Evolutionary conservation across 2,888 invertebrate genomes (phyloP).

Genomic region (Apamea crenata): DNA sequence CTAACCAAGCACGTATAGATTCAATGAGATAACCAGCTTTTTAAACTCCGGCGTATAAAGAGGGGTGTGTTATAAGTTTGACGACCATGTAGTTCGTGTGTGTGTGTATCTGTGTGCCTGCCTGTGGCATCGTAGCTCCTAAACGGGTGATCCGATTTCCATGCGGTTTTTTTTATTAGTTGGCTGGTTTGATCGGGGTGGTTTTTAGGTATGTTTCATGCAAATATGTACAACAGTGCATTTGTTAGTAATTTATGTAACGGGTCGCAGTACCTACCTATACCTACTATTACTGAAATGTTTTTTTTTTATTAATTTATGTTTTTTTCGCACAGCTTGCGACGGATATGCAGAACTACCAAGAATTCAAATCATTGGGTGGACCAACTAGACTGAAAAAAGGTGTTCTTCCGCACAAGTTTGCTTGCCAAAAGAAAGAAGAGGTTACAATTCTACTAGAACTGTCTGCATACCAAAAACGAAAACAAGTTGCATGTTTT

Average conservation of each 20-base stretch:
- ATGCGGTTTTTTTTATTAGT: background rate
- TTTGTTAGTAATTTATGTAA: background rate
- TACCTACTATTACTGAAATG: background rate
- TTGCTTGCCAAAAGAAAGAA: conserved; percentile 35
- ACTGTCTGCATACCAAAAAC: conserved; percentile 35
- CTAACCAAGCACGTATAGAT: background rate
- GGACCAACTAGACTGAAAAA: conserved; percentile 20
- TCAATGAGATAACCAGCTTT: background rate
- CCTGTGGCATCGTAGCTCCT: background rate
- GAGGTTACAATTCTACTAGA: conserved; percentile 23
- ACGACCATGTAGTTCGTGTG: background rate
- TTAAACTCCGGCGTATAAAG: background rate
- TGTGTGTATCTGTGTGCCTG: background rate
- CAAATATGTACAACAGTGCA: background rate
- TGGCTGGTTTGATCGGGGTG: background rate
- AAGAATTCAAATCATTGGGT: conserved; percentile 15
- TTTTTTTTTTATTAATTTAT: conserved; percentile 6
- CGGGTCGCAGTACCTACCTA: background rate
- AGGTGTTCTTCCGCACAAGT: conserved; percentile 45
- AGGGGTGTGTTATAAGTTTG: background rate
- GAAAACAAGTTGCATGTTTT: conserved; percentile 24
- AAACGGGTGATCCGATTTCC: background rate
- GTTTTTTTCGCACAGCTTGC: conserved; percentile 26
- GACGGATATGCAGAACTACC: conserved; percentile 25
- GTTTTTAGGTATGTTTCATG: background rate